phyloP scores from a whole-genome alignment of 2,113 vertebrate species.

The Herpailurus yagouaroundi region DNA sequence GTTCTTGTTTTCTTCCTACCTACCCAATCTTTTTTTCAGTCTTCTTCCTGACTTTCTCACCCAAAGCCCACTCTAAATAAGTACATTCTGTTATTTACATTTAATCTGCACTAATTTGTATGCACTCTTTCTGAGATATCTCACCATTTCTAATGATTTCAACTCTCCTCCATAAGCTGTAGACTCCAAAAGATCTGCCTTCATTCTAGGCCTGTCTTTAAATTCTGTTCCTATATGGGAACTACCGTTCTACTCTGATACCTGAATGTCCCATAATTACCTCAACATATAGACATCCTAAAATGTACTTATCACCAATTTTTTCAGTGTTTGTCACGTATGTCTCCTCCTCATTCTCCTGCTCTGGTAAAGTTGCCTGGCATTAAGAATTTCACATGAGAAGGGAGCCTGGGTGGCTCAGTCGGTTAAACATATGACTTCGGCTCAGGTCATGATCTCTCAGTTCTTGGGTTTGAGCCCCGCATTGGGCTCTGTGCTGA shows the following conservation, averaged over 20 bases:
- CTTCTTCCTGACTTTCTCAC: neutral
- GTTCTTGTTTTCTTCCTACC: neutral
- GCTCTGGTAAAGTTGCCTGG: neutral
- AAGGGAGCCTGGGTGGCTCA: too few species aligned
- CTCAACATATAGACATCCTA: neutral
- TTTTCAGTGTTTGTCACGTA: neutral
- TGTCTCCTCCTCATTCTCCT: neutral
- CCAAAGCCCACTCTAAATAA: neutral
- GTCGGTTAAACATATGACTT: too few species aligned
- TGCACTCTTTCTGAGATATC: neutral
- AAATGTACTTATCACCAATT: neutral
- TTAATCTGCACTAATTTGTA: too few species aligned
- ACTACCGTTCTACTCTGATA: neutral
- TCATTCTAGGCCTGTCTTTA: neutral
- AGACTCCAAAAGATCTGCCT: neutral
- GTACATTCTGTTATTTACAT: too few species aligned
- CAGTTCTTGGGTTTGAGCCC: too few species aligned
- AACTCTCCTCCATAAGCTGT: neutral
- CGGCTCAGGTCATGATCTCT: too few species aligned
- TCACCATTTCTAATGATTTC: neutral
- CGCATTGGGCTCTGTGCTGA: too few species aligned
- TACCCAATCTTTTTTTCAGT: neutral
- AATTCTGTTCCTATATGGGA: neutral
- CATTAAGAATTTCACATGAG: neutral
- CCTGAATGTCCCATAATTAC: neutral